phyloP scores from a whole-genome alignment of 2,113 vertebrate genomes.

The Lampris megalopsis region DNA sequence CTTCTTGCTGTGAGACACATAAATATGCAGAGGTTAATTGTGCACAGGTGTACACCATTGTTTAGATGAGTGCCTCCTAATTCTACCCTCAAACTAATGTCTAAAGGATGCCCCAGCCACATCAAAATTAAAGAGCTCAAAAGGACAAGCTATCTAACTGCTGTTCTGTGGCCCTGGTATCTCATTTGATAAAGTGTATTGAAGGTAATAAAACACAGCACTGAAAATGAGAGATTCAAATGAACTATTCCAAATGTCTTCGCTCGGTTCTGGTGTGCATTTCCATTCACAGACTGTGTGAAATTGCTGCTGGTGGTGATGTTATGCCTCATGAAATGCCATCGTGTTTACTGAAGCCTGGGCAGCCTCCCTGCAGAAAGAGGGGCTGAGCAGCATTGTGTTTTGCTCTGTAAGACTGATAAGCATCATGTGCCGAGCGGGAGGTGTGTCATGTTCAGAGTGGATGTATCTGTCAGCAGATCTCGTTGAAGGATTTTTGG shows the following conservation, averaged over 20 bases:
- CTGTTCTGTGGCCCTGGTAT: not conserved
- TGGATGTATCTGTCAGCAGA: conserved; percentile 33
- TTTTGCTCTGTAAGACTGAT: conserved; percentile 31
- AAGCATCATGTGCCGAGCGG: conserved; percentile 33
- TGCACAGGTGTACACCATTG: no score
- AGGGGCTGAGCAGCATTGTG: conserved; percentile 22
- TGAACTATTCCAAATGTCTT: not conserved
- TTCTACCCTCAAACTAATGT: no score
- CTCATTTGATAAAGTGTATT: conserved; percentile 1
- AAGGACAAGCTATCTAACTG: conserved; percentile 1
- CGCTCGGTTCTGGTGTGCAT: not conserved
- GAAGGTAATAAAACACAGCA: not conserved
- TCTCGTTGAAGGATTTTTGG: conserved; percentile 9
- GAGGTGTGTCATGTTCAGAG: conserved; percentile 21
- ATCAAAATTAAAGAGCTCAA: conserved; percentile 2
- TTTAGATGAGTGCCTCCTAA: no score
- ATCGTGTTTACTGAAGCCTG: not conserved
- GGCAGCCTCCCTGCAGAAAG: conserved; percentile 2
- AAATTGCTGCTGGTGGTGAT: not conserved
- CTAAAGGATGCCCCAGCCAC: no score
- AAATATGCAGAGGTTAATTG: no score
- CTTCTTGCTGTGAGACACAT: no score
- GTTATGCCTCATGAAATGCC: not conserved
- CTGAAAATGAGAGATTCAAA: not conserved
- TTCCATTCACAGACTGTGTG: not conserved